These are phyloP conservation scores for Halcyon leucocephala DNA, from an alignment of 2,797 vertebrate species.

Conservation along the genomic window DNA sequence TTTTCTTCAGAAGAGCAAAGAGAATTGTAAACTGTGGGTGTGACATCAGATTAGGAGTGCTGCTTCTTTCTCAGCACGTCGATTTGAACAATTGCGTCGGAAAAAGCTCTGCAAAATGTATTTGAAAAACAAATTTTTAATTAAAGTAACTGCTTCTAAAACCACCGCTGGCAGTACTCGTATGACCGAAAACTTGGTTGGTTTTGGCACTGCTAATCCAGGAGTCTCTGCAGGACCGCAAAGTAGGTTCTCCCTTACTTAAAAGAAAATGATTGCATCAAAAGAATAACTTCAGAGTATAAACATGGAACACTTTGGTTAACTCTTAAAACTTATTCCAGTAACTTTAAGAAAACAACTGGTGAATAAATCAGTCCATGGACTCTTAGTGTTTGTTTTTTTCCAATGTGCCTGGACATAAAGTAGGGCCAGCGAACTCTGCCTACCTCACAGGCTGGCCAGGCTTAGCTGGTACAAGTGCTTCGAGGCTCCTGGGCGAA, in stretches of 20 bases:
- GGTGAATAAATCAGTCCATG: neutral
- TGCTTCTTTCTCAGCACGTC: conserved; percentile 20
- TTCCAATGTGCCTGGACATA: neutral
- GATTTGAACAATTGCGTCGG: neutral
- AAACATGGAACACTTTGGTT: conserved; percentile 6
- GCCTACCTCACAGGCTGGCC: neutral
- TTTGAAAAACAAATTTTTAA: conserved; percentile 55
- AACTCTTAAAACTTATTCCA: neutral
- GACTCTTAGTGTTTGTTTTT: neutral
- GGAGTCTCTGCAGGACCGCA: neutral
- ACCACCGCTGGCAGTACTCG: neutral
- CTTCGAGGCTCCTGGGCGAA: neutral
- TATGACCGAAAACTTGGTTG: conserved; percentile 1
- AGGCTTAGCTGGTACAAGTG: conserved; percentile 10
- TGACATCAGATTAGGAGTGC: conserved; percentile 14
- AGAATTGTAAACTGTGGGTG: conserved; percentile 53
- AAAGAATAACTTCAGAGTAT: neutral
- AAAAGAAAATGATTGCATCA: neutral
- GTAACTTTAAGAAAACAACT: neutral
- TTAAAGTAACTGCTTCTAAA: conserved; percentile 48
- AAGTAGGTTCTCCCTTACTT: neutral
- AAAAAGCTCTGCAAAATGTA: conserved; percentile 39
- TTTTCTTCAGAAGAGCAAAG: conserved; percentile 66
- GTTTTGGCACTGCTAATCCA: conserved; percentile 35
- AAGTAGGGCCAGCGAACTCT: neutral